Evolutionary conservation across 2,113 vertebrate genomes (phyloP), one percentile per base, ranked within the genome.

Genomic region (Pica pica): DNA sequence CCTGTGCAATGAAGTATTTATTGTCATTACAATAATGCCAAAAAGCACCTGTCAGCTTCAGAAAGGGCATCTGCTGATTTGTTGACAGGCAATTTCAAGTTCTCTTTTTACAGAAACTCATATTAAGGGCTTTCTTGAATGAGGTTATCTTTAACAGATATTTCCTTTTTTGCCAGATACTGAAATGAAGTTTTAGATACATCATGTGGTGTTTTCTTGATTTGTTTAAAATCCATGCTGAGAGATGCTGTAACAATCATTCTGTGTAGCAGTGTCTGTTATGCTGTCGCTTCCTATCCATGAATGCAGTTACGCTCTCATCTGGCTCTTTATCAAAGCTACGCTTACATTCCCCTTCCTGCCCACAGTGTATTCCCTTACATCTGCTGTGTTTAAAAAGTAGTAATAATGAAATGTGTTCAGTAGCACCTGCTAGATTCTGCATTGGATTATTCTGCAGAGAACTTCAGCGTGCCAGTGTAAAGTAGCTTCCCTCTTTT

Each of bases 31-130:
- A 79, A 50, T 93, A 96, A 92, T 92, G 83, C n/a, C 79, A 76
- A 82, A 95, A 93, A 78, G 21, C 77, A 60, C 77, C 78, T 92
- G 73, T 92, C 89, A 91, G 64, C 56, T 92, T 97, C 44, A 93
- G 56, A 93, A 96, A 97, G 84, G 85, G 70, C 85, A 95, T 64
- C 35, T 85, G 53, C 70, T 95, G 75, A 87, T 97, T 94, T 95
- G 78, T 91, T 96, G 73, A 76, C 84, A 93, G 91, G 83, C 39
- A 89, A 92, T 64, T 97, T 97, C 86, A 94, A 75, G 46, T 94
- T 95, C 91, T 69, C 52, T 96, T 96, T 95, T 95, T 96, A 71
- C 71, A 74, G 73, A 93, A 95, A 84, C 85, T 96, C 65, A 16
- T 92, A 86, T 91, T 93, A 94, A 86, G 89, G n/a, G 19, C 69